phyloP scores from a whole-genome alignment of 2,888 invertebrate genomes.

The Gymnocheta viridis region DNA sequence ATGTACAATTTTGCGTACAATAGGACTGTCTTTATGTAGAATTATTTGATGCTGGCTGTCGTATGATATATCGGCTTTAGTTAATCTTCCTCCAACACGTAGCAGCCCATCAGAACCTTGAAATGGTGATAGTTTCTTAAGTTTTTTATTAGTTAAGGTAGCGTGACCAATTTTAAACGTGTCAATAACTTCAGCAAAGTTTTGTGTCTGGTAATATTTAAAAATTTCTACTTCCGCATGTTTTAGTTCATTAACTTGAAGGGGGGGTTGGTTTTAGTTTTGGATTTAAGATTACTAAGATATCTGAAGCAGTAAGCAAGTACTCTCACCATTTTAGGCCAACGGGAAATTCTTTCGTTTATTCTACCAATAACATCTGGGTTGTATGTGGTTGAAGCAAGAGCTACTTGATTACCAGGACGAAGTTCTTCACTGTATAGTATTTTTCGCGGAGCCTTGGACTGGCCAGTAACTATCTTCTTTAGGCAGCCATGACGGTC shows the following conservation, averaged over 20 bases:
- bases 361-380: background rate
- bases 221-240: background rate
- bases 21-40: too few species aligned
- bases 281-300: background rate
- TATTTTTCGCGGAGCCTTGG: background rate
- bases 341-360: slow-evolving; percentile 11
- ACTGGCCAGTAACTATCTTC: background rate
- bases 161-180: background rate
- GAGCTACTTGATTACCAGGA: background rate
- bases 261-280: background rate
- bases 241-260: background rate
- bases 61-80: too few species aligned
- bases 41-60: too few species aligned
- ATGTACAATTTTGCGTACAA: too few species aligned
- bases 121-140: slow-evolving; percentile 16
- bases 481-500: background rate
- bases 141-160: slow-evolving; percentile 8
- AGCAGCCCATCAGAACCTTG: background rate
- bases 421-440: slow-evolving; percentile 15
- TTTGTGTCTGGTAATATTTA: background rate
- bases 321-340: slow-evolving; percentile 2
- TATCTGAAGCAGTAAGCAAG: slow-evolving; percentile 18
- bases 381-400: background rate
- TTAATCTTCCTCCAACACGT: too few species aligned
- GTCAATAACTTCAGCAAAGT: slow-evolving; percentile 3